Conservation (phyloP, 2,113 vertebrate species). For the Stigmatopora nigra region DNA sequence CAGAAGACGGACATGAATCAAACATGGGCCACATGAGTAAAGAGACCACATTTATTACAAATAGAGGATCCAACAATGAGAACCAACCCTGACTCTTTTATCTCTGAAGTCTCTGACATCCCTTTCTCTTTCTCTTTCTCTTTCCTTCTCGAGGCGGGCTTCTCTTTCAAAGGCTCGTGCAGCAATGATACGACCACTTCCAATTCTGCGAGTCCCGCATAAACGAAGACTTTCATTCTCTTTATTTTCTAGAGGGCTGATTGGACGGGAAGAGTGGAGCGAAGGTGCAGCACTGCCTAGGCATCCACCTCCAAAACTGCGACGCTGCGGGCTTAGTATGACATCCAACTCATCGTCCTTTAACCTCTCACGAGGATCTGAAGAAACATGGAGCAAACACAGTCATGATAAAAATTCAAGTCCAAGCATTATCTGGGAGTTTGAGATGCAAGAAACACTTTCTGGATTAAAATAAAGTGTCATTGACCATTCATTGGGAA, state of each 20-base stretch:
- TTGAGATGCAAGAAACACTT: too few species aligned
- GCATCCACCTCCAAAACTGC: slow-evolving; percentile 96
- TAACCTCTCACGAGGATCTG: slow-evolving; percentile 90
- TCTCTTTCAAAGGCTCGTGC: slow-evolving; percentile 86
- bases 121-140: slow-evolving; percentile 84
- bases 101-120: slow-evolving; percentile 88
- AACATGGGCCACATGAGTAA: background rate
- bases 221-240: slow-evolving; percentile 83
- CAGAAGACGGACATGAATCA: background rate
- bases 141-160: slow-evolving; percentile 79
- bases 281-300: slow-evolving; percentile 75
- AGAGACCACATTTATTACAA: background rate
- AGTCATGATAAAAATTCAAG: too few species aligned
- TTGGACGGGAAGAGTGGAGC: slow-evolving; percentile 72
- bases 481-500: too few species aligned
- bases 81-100: slow-evolving; percentile 88
- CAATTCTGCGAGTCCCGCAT: slow-evolving; percentile 82
- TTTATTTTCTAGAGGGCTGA: slow-evolving; percentile 89
- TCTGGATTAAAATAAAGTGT: too few species aligned
- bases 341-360: slow-evolving; percentile 97
- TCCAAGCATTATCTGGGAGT: too few species aligned
- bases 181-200: slow-evolving; percentile 91
- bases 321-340: slow-evolving; percentile 88
- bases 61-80: background rate
- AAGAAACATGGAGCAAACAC: background rate